Conservation (phyloP, 2,888 invertebrate genomes). For the Drosophila formosana region DNA sequence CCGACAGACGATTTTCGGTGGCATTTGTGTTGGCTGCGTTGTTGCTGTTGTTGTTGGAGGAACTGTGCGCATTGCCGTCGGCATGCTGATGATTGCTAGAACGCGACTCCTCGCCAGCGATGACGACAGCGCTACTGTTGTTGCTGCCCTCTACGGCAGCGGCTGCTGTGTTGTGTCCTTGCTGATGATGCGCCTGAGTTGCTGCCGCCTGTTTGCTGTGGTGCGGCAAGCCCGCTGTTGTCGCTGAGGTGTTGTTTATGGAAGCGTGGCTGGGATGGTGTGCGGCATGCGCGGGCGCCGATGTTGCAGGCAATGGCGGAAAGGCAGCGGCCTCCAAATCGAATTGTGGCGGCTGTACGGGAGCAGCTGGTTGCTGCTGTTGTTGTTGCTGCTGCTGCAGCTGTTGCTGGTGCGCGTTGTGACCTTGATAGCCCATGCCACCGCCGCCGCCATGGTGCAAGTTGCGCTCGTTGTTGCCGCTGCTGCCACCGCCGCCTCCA, state of each 20-base stretch:
- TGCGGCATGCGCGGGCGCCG: constrained; percentile 58
- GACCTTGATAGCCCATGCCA: constrained; percentile 71
- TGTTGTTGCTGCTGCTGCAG: constrained; percentile 76
- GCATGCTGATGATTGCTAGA: constrained; percentile 57
- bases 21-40: constrained; percentile 7
- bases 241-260: constrained; percentile 51
- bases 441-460: constrained; percentile 52
- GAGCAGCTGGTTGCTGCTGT: constrained; percentile 79
- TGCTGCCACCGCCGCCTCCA: constrained; percentile 40
- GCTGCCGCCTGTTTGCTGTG: constrained; percentile 40
- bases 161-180: constrained; percentile 26
- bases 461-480: constrained; percentile 54
- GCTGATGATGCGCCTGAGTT: constrained; percentile 75
- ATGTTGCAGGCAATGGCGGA: constrained; percentile 91
- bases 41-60: constrained; percentile 56
- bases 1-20: constrained; percentile 89
- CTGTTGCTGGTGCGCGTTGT: constrained; percentile 73
- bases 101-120: constrained; percentile 56
- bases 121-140: constrained; percentile 10
- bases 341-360: constrained; percentile 88
- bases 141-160: constrained; percentile 32
- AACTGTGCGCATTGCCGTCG: constrained; percentile 70
- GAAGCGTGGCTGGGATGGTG: constrained; percentile 58
- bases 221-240: constrained; percentile 29
- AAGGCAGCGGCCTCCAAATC: constrained; percentile 92